phyloP scores from a whole-genome alignment of 2,888 invertebrate species.

The Phyllotreta striolata region DNA sequence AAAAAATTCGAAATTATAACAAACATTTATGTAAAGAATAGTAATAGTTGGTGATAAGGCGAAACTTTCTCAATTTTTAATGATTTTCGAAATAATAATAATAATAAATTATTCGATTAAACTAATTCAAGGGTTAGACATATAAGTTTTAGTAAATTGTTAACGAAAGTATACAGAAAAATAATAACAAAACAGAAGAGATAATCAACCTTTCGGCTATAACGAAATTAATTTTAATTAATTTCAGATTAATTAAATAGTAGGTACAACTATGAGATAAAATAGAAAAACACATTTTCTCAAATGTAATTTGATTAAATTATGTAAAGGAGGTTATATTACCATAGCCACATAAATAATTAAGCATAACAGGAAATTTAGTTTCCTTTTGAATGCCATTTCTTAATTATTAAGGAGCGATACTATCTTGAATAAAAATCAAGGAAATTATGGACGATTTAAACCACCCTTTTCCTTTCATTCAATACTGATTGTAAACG shows the following conservation, averaged over 20 bases:
- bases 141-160: no score
- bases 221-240: no score
- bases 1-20: conserved; percentile 2
- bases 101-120: no score
- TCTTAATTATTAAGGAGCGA: conserved; percentile 11
- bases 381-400: conserved; percentile 11
- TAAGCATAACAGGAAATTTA: conserved; percentile 9
- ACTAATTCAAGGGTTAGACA: no score
- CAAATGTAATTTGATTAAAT: not conserved
- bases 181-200: no score
- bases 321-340: not conserved
- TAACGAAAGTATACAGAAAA: no score
- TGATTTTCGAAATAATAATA: no score
- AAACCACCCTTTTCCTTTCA: conserved; percentile 9
- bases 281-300: no score
- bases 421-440: conserved; percentile 11
- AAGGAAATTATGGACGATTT: conserved; percentile 10
- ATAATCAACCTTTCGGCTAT: no score
- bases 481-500: not conserved
- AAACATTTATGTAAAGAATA: not conserved
- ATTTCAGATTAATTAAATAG: no score
- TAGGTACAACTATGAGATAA: no score
- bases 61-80: conserved; percentile 1
- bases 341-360: conserved; percentile 8
- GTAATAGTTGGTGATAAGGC: conserved; percentile 2